Evolutionary conservation across 1,140 invertebrate species (phyloP).

Genomic region (Platyura marginata): DNA sequence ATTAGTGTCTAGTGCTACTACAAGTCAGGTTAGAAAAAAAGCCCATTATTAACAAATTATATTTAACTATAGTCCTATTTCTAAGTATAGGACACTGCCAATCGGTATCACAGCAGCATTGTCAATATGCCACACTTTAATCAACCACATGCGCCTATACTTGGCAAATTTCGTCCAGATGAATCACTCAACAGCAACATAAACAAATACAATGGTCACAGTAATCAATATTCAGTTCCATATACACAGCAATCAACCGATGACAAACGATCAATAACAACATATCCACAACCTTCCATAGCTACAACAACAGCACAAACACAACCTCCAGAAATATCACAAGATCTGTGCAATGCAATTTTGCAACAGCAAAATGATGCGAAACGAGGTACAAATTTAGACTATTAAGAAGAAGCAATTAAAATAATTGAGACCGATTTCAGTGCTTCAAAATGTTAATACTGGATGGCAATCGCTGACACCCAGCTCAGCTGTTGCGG

Average conservation of each 20-base stretch:
- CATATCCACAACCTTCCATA: slow-evolving; percentile 7
- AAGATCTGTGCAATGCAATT: slow-evolving; percentile 23
- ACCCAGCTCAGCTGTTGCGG: slow-evolving; percentile 56
- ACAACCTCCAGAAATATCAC: slow-evolving; percentile 19
- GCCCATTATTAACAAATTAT: too few species aligned
- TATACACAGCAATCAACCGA: slow-evolving; percentile 10
- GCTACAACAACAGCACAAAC: slow-evolving; percentile 14
- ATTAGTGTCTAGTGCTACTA: background rate
- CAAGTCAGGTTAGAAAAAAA: background rate
- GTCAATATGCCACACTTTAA: slow-evolving; percentile 18
- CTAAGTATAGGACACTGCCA: slow-evolving; percentile 2
- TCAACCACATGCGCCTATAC: slow-evolving; percentile 8
- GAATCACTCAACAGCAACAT: slow-evolving; percentile 3
- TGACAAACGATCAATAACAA: slow-evolving; percentile 5
- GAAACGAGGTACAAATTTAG: slow-evolving; percentile 9
- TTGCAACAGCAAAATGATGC: slow-evolving; percentile 20
- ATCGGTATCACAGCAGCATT: background rate
- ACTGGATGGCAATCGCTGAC: slow-evolving; percentile 54
- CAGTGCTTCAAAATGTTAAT: slow-evolving; percentile 19
- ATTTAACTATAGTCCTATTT: background rate
- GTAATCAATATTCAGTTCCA: slow-evolving; percentile 9
- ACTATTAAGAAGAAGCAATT: too few species aligned
- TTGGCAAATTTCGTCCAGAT: slow-evolving; percentile 7
- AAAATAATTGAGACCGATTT: background rate
- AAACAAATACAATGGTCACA: slow-evolving; percentile 1